Percentiles rank a stretch among this genome's conserved stretches.
Evolutionary conservation across 2,888 invertebrate species (phyloP).

Genomic region (Mechanitis messenoides): DNA sequence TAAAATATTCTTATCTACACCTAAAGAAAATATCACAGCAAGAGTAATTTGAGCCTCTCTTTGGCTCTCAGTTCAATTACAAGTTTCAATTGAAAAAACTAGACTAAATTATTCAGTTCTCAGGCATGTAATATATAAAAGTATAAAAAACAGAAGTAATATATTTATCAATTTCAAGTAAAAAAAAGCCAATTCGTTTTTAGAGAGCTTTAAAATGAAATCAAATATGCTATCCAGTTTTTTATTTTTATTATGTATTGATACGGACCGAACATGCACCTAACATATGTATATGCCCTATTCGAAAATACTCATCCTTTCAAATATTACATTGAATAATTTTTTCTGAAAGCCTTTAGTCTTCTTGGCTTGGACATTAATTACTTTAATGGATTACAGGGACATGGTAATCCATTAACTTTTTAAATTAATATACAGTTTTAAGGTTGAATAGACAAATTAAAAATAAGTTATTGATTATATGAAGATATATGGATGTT

Average conservation of each 20-base stretch:
- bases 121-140: neutral
- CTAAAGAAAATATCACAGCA: neutral
- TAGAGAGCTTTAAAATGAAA: too few species aligned
- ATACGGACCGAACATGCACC: too few species aligned
- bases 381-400: conserved; percentile 32
- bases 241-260: too few species aligned
- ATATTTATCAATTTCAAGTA: too few species aligned
- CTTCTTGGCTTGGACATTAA: conserved; percentile 28
- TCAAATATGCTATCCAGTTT: too few species aligned
- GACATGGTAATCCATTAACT: conserved; percentile 28
- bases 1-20: too few species aligned
- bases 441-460: conserved; percentile 6
- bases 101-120: conserved; percentile 1
- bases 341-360: conserved; percentile 23
- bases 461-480: neutral
- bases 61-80: neutral
- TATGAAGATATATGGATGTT: too few species aligned
- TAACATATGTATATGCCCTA: neutral
- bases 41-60: neutral
- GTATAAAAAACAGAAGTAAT: too few species aligned
- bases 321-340: conserved; percentile 21
- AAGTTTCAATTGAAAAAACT: neutral
- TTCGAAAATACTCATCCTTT: neutral
- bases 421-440: conserved; percentile 19
- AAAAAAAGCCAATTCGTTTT: too few species aligned